These are phyloP conservation scores for Chiridota heheva DNA, from an alignment of 35 echinoderm and acorn worm genomes.

Conservation along the genomic window DNA sequence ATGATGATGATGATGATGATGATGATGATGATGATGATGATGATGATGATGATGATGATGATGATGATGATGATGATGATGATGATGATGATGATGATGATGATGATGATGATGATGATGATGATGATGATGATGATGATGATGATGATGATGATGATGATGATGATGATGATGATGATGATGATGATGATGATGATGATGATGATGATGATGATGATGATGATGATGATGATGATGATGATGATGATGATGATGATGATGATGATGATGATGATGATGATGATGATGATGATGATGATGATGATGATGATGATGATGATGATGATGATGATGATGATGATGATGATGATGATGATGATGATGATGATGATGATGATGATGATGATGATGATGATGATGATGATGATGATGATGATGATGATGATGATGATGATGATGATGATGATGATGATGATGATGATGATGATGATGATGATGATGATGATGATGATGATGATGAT, in stretches of 20 bases:
- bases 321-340: not conserved
- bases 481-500: not conserved
- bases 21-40: not conserved
- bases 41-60: not conserved
- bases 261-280: not conserved
- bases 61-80: not conserved
- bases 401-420: conserved; percentile 11
- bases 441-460: conserved; percentile 12
- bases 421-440: conserved; percentile 2
- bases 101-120: not conserved
- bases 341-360: not conserved
- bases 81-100: not conserved
- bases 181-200: not conserved
- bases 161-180: not conserved
- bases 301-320: not conserved
- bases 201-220: not conserved
- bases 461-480: not conserved
- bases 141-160: not conserved
- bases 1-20: not conserved
- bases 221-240: not conserved
- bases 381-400: conserved; percentile 6
- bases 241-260: not conserved
- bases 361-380: not conserved
- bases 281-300: not conserved
- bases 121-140: not conserved